Evolutionary conservation across 2,888 invertebrate genomes (phyloP), one percentile per base, ranked within the genome.

Genomic region (Resseliella maxima): DNA sequence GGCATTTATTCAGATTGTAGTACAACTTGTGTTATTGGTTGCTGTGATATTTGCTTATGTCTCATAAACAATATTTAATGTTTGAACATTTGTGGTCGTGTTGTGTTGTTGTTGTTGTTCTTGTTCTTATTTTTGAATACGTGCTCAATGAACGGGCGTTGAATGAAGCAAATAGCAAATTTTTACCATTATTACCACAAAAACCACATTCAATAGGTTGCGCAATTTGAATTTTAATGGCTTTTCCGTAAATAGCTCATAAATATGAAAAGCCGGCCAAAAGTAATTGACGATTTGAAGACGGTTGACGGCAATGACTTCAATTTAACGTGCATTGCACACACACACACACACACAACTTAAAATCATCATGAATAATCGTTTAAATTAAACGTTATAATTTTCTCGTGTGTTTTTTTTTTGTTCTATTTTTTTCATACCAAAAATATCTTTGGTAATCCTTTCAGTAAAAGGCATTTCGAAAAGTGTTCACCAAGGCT

Each of bases 171-270:
- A 31, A 15, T 31, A 31, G 12, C 59, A 72, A 35, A 72, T 72
- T 72, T 72, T 72, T 6, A 59, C 59, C 2, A 59, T 59, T 59
- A 59, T 10, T 24, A 12, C 1, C 72, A 31, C 31, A 31, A n/a
- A 59, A 59, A 72, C n/a, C 31, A 18, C n/a, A 35, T 5, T 72
- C 72, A 31, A 31, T 72, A 12, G 72, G 72, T 35, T 41, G 15
- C 72, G 72, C 72, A 72, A 72, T 72, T 72, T 31, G 72, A 72
- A 72, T 72, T 72, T 72, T 72, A 72, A 72, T 72, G 72, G 15
- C 59, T 59, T 24, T 59, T 59, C 59, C 24, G 24, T 59, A 59
- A 59, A 27, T 18, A 59, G 27, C 59, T 59, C 27, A 59, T 59
- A 59, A 59, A 5, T 59, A 59, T 59, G 5, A 5, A 59, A 59